Evolutionary conservation across 2,113 vertebrate genomes (phyloP).

Genomic region (Sciurus niger): DNA sequence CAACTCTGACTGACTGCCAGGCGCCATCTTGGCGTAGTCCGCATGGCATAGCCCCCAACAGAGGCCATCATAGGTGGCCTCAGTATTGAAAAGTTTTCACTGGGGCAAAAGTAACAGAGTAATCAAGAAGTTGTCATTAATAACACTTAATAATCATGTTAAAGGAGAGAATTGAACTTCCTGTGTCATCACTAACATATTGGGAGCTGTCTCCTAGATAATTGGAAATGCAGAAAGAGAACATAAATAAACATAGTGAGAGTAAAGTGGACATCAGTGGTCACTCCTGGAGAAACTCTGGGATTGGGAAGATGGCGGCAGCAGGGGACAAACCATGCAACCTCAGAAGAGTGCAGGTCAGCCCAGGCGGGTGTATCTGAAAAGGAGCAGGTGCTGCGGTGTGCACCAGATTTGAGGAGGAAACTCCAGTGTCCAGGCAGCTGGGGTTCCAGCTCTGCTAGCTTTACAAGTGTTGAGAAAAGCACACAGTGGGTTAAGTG

Average conservation of each 20-base stretch:
- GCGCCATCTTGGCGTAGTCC: too few relatives aligned
- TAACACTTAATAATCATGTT: background rate
- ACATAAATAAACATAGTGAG: background rate
- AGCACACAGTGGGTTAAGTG: fast-evolving
- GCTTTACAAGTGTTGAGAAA: background rate
- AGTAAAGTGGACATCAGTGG: background rate
- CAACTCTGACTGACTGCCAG: too few relatives aligned
- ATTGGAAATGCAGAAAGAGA: background rate
- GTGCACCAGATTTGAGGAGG: background rate
- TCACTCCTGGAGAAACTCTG: background rate
- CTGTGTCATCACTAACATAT: background rate
- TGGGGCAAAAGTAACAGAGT: background rate
- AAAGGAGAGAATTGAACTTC: background rate
- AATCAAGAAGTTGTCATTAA: background rate
- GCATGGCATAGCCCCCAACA: too few relatives aligned
- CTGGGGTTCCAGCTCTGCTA: too few relatives aligned
- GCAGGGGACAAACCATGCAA: too few relatives aligned
- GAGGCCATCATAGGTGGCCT: background rate
- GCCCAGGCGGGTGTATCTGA: too few relatives aligned
- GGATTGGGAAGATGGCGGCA: too few relatives aligned
- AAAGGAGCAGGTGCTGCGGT: background rate
- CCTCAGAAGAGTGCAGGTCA: background rate
- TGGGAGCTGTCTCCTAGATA: background rate
- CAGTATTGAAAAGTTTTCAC: background rate
- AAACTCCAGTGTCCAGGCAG: fast-evolving